Base-by-base conservation (phyloP, 1,140 invertebrate species). In the Apocrypta bakeri region DNA sequence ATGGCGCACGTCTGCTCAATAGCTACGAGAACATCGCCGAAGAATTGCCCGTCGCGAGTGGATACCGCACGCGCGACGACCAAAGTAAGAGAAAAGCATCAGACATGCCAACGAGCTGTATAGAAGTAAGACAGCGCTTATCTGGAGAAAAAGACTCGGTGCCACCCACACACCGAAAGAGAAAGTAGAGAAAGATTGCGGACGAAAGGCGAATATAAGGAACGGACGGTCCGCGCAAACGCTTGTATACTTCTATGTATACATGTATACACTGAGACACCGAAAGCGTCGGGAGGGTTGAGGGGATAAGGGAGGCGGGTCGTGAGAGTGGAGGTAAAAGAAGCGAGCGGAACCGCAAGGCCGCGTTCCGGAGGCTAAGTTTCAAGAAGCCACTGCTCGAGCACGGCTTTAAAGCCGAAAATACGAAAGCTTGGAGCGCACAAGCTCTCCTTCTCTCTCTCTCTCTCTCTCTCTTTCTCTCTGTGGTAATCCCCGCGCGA, bases 321-420 rank as follows among this genome's bases (percentile, higher is more conserved):
- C 33, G 33, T 6, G 14, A 33, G 68, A 4, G 56, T n/a, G 27
- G 31, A 24, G 64, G 27, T 21, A 24, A 25, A 72, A 63, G 71
- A 84, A 69, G 81, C 85, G 80, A 63, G 0, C 7, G 63, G 63
- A 85, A 29, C 42, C 73, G 17, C 73, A 75, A 56, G 48, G 73
- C 73, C 48, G 48, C 42, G 4, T 33, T 75, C 31, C 40, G 40
- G 33, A 31, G 73, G 48, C n/a, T 63, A 63, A 75, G 42, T 75
- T 75, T 75, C 42, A 75, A 75, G 73, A 75, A 75, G 48, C 21
- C 48, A 63, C 73, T 74, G 48, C 21, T 56, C 48, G 48, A 56
- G 48, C 48, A n/a, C 27, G 21, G 68, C 68, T 42, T 72, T 61
- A 75, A 75, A 75, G 73, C 73, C 42, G 73, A 75, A 75, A 75